Percentiles rank a stretch among this genome's conserved stretches.
Evolutionary conservation across 2,888 invertebrate species (phyloP).

Genomic region (Lobophora halterata): DNA sequence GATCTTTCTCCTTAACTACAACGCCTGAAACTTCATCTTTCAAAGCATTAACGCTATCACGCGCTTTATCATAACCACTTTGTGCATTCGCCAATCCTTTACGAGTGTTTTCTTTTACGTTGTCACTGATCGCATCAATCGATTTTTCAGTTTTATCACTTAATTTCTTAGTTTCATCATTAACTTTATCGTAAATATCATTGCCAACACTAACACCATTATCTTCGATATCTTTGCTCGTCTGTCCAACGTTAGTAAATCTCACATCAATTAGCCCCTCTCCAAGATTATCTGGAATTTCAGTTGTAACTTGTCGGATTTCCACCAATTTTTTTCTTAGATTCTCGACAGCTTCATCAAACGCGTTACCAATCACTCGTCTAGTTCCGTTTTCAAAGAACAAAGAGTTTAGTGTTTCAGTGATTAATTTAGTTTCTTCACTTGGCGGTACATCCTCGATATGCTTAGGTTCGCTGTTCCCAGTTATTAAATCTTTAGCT

Average conservation of each 20-base stretch:
- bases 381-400: conserved; percentile 30
- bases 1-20: conserved; percentile 17
- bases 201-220: conserved; percentile 6
- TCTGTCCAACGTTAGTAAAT: conserved; percentile 2
- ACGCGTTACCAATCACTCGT: conserved; percentile 12
- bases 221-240: conserved; percentile 5
- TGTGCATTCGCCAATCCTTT: conserved; percentile 1
- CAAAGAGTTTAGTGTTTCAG: conserved; percentile 28
- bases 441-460: conserved; percentile 6
- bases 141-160: conserved; percentile 9
- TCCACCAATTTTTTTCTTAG: conserved; percentile 18
- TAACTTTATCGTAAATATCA: conserved; percentile 24
- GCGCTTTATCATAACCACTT: conserved; percentile 4
- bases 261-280: conserved; percentile 26
- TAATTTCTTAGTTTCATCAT: conserved; percentile 3
- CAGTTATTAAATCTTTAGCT: conserved; percentile 24
- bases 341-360: conserved; percentile 21
- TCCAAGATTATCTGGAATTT: conserved; percentile 13
- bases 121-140: background rate
- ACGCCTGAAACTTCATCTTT: conserved; percentile 13
- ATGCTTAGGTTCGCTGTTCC: conserved; percentile 1
- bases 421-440: conserved; percentile 14
- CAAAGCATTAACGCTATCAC: conserved; percentile 1
- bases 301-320: conserved; percentile 3
- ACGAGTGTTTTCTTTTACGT: background rate